phyloP scores from a whole-genome alignment of 1,140 invertebrate species.

The Lasioglossum albipes region DNA sequence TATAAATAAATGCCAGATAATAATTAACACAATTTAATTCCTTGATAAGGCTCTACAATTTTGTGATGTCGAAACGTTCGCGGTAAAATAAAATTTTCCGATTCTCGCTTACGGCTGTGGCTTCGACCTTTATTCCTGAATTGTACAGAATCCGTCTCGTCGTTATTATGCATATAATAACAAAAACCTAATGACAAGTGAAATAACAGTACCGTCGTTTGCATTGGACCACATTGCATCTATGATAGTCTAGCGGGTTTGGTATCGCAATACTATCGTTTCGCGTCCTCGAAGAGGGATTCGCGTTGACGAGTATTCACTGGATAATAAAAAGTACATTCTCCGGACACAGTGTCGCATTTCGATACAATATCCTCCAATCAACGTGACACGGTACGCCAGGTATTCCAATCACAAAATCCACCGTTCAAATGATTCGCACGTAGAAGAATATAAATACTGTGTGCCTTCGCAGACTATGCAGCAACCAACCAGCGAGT shows the following conservation, averaged over 20 bases:
- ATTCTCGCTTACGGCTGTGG: conserved; percentile 14
- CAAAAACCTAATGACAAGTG: conserved; percentile 35
- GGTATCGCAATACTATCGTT: conserved; percentile 37
- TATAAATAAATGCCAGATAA: conserved; percentile 5
- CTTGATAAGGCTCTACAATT: conserved; percentile 68
- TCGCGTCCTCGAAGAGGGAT: neutral
- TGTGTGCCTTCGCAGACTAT: conserved; percentile 51
- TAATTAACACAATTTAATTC: conserved; percentile 66
- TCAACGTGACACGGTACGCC: neutral
- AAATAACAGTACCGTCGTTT: conserved; percentile 24
- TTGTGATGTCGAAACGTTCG: conserved; percentile 42
- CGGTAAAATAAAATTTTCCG: conserved; percentile 47
- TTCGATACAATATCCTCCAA: conserved; percentile 28
- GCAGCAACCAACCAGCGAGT: conserved; percentile 21
- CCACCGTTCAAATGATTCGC: conserved; percentile 29
- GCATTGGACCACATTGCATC: conserved; percentile 32
- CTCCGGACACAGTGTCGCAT: neutral
- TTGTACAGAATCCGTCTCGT: conserved; percentile 14
- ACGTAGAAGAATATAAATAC: conserved; percentile 63
- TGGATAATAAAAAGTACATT: too few relatives aligned
- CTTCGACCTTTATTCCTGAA: conserved; percentile 44
- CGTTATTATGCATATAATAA: conserved; percentile 49
- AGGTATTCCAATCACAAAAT: conserved; percentile 36
- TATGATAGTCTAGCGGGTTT: conserved; percentile 35
- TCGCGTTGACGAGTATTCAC: neutral